A percentile compares a stretch with the other conserved stretches of the same genome.
These are phyloP conservation scores for Genyomyrus donnyi DNA, from an alignment of 2,113 vertebrate genomes.

Conservation along the genomic window DNA sequence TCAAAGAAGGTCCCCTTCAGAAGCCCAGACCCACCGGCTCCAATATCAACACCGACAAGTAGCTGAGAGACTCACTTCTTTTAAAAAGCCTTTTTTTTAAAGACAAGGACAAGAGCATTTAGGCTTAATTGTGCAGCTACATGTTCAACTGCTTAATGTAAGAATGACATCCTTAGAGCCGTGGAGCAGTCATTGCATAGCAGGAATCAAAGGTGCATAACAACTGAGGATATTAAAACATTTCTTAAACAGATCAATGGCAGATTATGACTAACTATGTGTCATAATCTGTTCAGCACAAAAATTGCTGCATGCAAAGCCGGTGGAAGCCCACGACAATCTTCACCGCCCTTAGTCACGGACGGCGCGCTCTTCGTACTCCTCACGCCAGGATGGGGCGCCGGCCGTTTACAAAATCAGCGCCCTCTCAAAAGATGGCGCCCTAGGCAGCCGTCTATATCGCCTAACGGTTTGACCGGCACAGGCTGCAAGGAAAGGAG, in stretches of 20 bases:
- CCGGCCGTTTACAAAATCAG: background rate
- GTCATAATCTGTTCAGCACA: background rate
- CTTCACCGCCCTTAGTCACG: background rate
- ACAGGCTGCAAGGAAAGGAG: background rate
- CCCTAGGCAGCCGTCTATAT: background rate
- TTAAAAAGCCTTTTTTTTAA: background rate
- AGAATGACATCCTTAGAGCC: background rate
- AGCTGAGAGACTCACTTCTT: background rate
- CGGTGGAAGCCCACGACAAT: background rate
- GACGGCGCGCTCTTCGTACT: background rate
- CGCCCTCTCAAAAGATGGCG: background rate
- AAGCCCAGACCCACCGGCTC: background rate
- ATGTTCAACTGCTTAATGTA: background rate
- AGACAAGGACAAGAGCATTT: background rate
- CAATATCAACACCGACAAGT: background rate
- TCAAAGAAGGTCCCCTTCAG: background rate
- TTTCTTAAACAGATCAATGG: background rate
- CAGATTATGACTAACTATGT: background rate
- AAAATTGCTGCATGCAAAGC: background rate
- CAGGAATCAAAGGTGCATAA: background rate
- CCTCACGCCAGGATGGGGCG: too few species aligned
- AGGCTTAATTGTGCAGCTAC: background rate
- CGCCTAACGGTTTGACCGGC: background rate
- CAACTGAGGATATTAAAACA: background rate
- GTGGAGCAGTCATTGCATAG: background rate